phyloP scores from a whole-genome alignment of 2,888 invertebrate species.

The Drosophila borborema region DNA sequence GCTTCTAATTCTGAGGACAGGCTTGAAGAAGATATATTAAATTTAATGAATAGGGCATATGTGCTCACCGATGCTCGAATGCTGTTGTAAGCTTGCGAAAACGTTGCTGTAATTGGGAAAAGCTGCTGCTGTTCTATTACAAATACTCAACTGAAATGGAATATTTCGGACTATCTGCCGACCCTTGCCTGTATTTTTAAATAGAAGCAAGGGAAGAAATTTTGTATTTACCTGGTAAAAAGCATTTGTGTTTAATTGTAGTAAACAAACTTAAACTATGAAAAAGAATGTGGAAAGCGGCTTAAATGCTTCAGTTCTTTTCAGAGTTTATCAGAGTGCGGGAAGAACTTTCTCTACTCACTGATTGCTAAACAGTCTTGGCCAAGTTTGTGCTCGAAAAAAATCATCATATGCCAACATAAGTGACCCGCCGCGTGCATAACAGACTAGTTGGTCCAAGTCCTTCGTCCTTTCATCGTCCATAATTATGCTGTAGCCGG shows the following conservation, averaged over 20 bases:
- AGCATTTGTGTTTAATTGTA: constrained; percentile 48
- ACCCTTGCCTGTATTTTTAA: neutral
- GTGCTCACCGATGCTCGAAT: neutral
- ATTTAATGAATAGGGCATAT: neutral
- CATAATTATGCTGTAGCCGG: constrained; percentile 55
- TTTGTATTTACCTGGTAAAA: constrained; percentile 10
- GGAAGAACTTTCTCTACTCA: constrained; percentile 11
- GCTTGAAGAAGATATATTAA: constrained; percentile 10
- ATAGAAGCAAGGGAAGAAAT: constrained; percentile 4
- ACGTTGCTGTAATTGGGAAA: neutral
- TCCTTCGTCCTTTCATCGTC: constrained; percentile 46
- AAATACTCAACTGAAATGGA: constrained; percentile 1
- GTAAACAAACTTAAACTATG: constrained; percentile 56
- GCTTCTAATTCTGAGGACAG: neutral
- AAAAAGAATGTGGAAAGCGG: constrained; percentile 40
- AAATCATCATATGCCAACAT: constrained; percentile 62
- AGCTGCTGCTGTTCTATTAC: neutral
- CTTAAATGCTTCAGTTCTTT: constrained; percentile 51
- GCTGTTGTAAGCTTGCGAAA: neutral
- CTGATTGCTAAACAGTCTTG: constrained; percentile 48
- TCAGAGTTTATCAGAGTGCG: constrained; percentile 50
- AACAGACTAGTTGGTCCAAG: constrained; percentile 33
- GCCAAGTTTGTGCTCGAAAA: constrained; percentile 47
- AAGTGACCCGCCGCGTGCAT: constrained; percentile 48
- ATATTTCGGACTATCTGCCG: neutral